Percentiles rank a stretch among this genome's conserved stretches.
phyloP scores from a whole-genome alignment of 1,140 invertebrate species.

The Hycleus phaleratus region DNA sequence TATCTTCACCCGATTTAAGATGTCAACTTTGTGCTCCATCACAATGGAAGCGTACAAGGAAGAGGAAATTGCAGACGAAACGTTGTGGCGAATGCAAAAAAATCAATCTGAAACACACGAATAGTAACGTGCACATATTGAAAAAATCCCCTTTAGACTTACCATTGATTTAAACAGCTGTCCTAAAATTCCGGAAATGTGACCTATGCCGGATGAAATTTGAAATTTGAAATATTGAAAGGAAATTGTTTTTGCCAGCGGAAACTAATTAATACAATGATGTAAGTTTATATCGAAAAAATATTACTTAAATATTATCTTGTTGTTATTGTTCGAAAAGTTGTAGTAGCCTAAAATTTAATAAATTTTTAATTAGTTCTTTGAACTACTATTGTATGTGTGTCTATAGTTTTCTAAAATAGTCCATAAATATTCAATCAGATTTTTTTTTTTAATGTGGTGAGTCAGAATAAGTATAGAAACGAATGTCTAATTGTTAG shows the following conservation, averaged over 20 bases:
- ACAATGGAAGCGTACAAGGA: no score
- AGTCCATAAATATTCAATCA: no score
- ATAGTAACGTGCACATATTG: no score
- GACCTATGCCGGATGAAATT: neutral
- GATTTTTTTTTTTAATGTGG: no score
- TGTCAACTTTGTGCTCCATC: no score
- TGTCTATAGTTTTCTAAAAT: neutral
- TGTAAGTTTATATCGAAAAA: neutral
- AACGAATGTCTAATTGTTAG: no score
- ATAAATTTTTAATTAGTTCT: neutral
- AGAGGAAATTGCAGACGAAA: neutral
- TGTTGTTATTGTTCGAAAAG: neutral
- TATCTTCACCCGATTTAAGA: no score
- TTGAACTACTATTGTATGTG: neutral
- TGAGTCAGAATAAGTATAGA: no score
- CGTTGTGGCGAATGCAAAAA: slow-evolving; percentile 2
- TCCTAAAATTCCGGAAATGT: no score
- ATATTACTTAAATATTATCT: no score
- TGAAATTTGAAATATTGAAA: slow-evolving; percentile 3
- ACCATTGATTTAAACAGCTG: no score
- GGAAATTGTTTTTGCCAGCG: neutral
- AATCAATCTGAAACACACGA: neutral
- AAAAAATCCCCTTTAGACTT: neutral
- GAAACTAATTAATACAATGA: neutral
- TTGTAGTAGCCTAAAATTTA: neutral